Evolutionary conservation across 2,113 vertebrate species (phyloP).

Genomic region (Myotis yumanensis): DNA sequence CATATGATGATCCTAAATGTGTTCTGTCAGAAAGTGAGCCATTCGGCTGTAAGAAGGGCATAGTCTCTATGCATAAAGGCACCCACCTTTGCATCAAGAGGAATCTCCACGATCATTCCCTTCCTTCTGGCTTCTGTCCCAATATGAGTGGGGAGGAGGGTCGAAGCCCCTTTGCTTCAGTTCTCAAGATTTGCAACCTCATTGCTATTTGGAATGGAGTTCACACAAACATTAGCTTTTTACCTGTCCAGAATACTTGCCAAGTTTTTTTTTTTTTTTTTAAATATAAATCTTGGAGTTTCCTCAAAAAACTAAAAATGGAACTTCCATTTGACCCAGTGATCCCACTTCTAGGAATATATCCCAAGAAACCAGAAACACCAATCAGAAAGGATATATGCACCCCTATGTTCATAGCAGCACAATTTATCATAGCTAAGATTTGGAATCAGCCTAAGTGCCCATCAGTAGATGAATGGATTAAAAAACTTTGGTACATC

Average conservation of each 20-base stretch:
- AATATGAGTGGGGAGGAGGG: neutral
- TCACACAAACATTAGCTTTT: neutral
- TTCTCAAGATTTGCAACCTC: neutral
- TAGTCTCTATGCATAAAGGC: neutral
- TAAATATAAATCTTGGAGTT: too few species aligned
- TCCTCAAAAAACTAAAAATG: too few species aligned
- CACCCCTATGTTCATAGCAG: too few species aligned
- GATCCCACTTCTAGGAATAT: too few species aligned
- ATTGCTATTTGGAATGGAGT: neutral
- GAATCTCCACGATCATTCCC: neutral
- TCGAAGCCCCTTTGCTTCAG: neutral
- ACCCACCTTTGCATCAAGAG: neutral
- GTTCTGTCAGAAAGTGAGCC: slow-evolving; percentile 49
- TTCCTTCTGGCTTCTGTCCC: neutral
- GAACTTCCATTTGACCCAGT: too few species aligned
- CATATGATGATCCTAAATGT: slow-evolving; percentile 3
- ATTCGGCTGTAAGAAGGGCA: neutral
- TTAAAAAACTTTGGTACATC: too few species aligned
- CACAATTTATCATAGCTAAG: too few species aligned
- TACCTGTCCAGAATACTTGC: neutral
- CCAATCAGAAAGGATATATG: too few species aligned
- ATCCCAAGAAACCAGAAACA: too few species aligned
- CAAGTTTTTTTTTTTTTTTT: neutral
- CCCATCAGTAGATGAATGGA: too few species aligned
- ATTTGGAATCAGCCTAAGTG: too few species aligned